Evolutionary conservation across 2,888 invertebrate genomes (phyloP).

Genomic region (Thera obeliscata): DNA sequence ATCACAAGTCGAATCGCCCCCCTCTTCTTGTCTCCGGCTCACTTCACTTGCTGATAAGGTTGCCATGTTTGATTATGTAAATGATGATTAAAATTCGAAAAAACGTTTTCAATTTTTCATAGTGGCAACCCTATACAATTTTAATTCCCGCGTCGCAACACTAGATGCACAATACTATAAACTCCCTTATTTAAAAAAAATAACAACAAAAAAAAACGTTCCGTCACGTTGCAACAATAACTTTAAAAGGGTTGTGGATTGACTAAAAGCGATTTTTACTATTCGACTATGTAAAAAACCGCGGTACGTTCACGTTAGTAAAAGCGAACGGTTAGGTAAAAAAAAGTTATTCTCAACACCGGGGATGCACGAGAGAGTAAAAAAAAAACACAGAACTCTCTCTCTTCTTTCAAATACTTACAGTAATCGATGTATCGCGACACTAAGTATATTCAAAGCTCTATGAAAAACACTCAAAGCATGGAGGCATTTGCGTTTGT

Average conservation of each 20-base stretch:
- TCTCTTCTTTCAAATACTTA: conserved; percentile 73
- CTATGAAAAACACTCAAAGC: conserved; percentile 80
- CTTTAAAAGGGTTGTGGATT: conserved; percentile 80
- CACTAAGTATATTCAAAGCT: conserved; percentile 58
- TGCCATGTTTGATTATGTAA: conserved; percentile 47
- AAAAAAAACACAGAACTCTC: conserved; percentile 32
- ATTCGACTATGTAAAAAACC: conserved; percentile 54
- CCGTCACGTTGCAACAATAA: conserved; percentile 75
- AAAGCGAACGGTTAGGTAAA: conserved; percentile 78
- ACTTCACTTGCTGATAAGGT: conserved; percentile 53
- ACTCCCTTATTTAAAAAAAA: conserved; percentile 70
- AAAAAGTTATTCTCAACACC: conserved; percentile 66
- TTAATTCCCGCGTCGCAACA: conserved; percentile 67
- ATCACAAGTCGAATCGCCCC: conserved; percentile 72
- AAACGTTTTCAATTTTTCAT: conserved; percentile 1
- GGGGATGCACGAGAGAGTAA: conserved; percentile 80
- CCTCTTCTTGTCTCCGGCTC: conserved; percentile 77
- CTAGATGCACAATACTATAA: conserved; percentile 82
- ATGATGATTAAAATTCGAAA: not conserved
- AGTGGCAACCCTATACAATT: conserved; percentile 55
- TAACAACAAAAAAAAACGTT: conserved; percentile 53
- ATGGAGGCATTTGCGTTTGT: conserved; percentile 59
- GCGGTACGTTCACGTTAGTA: conserved; percentile 76
- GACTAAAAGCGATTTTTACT: conserved; percentile 63
- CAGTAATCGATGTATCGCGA: conserved; percentile 48